phyloP scores from a whole-genome alignment of 1,140 invertebrate species.

The Pogonus chalceus region DNA sequence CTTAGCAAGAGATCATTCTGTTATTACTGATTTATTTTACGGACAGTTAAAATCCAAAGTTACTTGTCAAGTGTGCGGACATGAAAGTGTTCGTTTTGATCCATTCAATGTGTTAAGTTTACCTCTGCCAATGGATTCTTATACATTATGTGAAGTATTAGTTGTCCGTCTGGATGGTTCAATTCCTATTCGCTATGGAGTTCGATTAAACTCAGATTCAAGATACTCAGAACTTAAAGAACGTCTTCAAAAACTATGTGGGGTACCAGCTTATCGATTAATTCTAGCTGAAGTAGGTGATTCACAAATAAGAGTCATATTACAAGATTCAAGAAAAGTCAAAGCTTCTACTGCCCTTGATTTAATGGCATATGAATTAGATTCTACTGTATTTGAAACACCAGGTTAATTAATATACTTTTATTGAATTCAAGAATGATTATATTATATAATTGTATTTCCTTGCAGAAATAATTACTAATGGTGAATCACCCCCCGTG shows the following conservation, averaged over 20 bases:
- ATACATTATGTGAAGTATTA: slow-evolving; percentile 59
- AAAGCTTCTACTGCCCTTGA: slow-evolving; percentile 30
- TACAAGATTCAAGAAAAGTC: slow-evolving; percentile 17
- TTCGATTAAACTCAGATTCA: slow-evolving; percentile 69
- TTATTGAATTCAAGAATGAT: no score
- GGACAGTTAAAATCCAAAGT: slow-evolving; percentile 81
- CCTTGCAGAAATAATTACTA: no score
- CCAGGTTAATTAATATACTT: no score
- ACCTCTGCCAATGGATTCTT: slow-evolving; percentile 73
- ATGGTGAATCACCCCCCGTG: no score
- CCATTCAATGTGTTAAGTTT: slow-evolving; percentile 80
- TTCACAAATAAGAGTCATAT: slow-evolving; percentile 42
- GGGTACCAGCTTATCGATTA: slow-evolving; percentile 48
- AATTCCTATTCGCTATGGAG: slow-evolving; percentile 70
- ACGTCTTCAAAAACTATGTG: slow-evolving; percentile 53
- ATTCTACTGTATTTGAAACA: not conserved
- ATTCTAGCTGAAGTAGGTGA: slow-evolving; percentile 59
- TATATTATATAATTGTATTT: no score
- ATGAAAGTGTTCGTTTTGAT: slow-evolving; percentile 77
- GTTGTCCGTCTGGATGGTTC: slow-evolving; percentile 69
- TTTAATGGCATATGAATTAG: slow-evolving; percentile 39
- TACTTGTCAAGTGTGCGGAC: slow-evolving; percentile 66
- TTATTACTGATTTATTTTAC: slow-evolving; percentile 84
- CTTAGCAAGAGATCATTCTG: slow-evolving; percentile 64
- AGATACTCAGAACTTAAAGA: slow-evolving; percentile 63